Evolutionary conservation across 2,888 invertebrate genomes (phyloP), one percentile per base, ranked within the genome.

Genomic region (Xiphydria camelus): DNA sequence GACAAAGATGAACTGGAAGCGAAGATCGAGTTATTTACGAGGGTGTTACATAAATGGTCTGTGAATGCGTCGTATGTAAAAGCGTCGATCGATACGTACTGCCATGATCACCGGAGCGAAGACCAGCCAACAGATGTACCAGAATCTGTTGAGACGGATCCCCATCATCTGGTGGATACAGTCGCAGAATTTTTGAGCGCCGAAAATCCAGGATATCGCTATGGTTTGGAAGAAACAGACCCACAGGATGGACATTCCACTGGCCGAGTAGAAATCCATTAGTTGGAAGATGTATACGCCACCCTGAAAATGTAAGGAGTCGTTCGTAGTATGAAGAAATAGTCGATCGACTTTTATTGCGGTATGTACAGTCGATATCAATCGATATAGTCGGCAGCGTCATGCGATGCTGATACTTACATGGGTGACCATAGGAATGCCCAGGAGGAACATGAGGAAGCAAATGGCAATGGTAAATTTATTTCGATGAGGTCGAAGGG

Each of bases 91-190:
- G 7, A 18, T 41, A 77, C 81, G 77, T 68, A 85, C 84, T 53
- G 79, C 66, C 78, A 83, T 83, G 34, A 83, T 80, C 14, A 78
- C 63, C 0, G 85, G 85, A 2, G 83, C 81, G 42, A 80, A 77
- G 51, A 78, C 78, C 47, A 82, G 79, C 84, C 85, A 85, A 57
- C 83, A 80, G 42, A 83, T 70, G 36, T 78, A 78, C 79, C 82
- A 82, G 59, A 81, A 80, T 37, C 63, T 68, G 50, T 77, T 78
- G 14, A 82, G 78, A 32, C 78, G 74, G 25, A 79, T 76, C 5
- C 83, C 83, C 69, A 83, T 79, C 85, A 85, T 85, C 61, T 84
- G 81, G 52, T 83, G 78, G 31, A 86, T 76, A 48, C 84, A 85
- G 37, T 80, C 79, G 45, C 78, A 77, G 49, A 85, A 78, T 57